Base-by-base conservation (phyloP, 2,888 invertebrate genomes). In the Sycophila texana region DNA sequence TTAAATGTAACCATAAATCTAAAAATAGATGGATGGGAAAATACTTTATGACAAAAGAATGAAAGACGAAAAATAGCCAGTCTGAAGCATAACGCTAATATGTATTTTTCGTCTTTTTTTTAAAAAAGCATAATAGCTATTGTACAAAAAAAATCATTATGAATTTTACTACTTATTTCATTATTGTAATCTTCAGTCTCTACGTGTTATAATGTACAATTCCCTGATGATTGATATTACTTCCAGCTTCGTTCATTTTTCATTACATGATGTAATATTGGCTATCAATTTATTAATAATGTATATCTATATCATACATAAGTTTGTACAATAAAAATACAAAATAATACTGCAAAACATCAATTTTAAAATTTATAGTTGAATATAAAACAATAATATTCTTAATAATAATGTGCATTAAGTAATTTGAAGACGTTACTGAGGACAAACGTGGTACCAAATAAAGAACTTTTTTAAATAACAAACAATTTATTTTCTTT, bases 401-500 rank as follows among this genome's bases (percentile, higher is more conserved):
- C 53, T 71, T 60, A 58, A 13, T 55, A 77, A 53, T 78, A 74
- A 67, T 61, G 10, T 80, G 74, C 47, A 65, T 63, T 79, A 79
- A 79, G 60, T 78, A 72, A 71, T 61, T 22, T 58, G n/a, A 77
- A 68, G n/a, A 75, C 51, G 71, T 79, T 68, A 58, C 61, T 61
- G 20, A 80, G 66, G 66, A 68, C 73, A 66, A 78, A 78, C 20
- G 67, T 61, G 58, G 66, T 77, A 77, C 66, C 72, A 74, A 83
- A 78, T 74, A 77, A 82, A 82, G 61, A 66, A 74, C 70, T 81
- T 70, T 55, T 82, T 79, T 83, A 82, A 83, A 83, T 83, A 77
- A 84, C 83, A 84, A 84, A 83, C 82, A 83, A 79, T 84, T 84
- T 83, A 84, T 84, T 84, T 81, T 72, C 81, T 82, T 82, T 80